Conservation (phyloP, 2,888 invertebrate species). For the Epinotia nisella region DNA sequence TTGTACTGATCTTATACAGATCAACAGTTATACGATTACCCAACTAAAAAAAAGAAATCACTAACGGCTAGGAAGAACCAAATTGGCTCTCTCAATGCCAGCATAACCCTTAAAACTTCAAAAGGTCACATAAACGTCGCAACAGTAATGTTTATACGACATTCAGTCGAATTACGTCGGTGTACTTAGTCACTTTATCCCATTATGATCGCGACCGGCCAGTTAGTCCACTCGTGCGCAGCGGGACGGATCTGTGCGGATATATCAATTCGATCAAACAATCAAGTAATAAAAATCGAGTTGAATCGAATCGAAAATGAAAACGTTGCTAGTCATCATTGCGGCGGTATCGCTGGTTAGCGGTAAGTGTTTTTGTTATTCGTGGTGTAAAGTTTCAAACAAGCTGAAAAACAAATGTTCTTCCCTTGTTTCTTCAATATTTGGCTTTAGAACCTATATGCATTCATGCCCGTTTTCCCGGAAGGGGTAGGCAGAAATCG, state of each 20-base stretch:
- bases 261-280: conserved; percentile 15
- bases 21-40: conserved; percentile 9
- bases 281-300: conserved; percentile 29
- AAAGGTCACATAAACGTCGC: conserved; percentile 15
- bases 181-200: conserved; percentile 34
- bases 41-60: conserved; percentile 20
- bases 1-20: too few relatives aligned
- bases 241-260: conserved; percentile 24
- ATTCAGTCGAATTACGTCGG: neutral
- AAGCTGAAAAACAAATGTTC: neutral
- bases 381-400: neutral
- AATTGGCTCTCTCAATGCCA: conserved; percentile 41
- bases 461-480: too few relatives aligned
- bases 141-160: neutral
- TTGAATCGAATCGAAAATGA: conserved; percentile 28
- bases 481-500: too few relatives aligned
- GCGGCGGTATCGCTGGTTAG: conserved; percentile 13
- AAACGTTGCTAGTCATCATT: conserved; percentile 9
- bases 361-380: conserved; percentile 25
- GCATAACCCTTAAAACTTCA: neutral
- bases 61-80: conserved; percentile 31
- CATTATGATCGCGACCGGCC: conserved; percentile 26
- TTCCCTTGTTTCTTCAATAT: neutral
- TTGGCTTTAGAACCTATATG: too few relatives aligned
- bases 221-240: conserved; percentile 32